Evolutionary conservation across 2,888 invertebrate genomes (phyloP).

Genomic region (Torymus aiolomorphi): DNA sequence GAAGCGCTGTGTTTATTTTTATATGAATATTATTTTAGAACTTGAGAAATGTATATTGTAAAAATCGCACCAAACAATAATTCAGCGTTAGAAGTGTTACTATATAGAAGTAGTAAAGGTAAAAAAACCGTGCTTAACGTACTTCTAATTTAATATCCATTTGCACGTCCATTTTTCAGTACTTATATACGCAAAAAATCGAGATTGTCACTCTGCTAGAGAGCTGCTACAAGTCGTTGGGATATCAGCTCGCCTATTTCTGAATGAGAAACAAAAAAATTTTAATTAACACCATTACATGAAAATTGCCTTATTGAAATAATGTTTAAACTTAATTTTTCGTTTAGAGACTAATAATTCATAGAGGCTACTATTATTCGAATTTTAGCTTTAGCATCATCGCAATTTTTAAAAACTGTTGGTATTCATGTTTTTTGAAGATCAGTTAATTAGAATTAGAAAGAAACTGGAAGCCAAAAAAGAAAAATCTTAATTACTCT

Average conservation of each 20-base stretch:
- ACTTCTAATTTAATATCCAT: conserved; percentile 8
- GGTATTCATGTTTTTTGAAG: no score
- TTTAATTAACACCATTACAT: neutral
- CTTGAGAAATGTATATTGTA: no score
- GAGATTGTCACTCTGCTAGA: neutral
- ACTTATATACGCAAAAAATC: neutral
- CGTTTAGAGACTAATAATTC: neutral
- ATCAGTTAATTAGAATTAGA: no score
- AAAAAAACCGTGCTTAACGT: neutral
- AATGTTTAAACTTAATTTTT: neutral
- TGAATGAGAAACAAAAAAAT: neutral
- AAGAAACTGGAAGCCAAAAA: no score
- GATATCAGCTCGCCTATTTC: conserved; percentile 3
- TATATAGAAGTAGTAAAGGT: no score
- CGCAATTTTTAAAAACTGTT: no score
- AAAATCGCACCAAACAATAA: no score
- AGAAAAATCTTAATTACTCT: no score
- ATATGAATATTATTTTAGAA: no score
- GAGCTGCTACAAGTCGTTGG: conserved; percentile 8
- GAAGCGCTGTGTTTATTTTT: no score
- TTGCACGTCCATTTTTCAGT: neutral
- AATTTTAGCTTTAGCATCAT: no score
- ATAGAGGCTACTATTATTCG: no score
- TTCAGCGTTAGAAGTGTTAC: neutral
- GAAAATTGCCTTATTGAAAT: neutral